Percentiles rank a stretch among this genome's conserved stretches.
Evolutionary conservation across 2,888 invertebrate genomes (phyloP).

Genomic region (Aspidiotus rigidus): DNA sequence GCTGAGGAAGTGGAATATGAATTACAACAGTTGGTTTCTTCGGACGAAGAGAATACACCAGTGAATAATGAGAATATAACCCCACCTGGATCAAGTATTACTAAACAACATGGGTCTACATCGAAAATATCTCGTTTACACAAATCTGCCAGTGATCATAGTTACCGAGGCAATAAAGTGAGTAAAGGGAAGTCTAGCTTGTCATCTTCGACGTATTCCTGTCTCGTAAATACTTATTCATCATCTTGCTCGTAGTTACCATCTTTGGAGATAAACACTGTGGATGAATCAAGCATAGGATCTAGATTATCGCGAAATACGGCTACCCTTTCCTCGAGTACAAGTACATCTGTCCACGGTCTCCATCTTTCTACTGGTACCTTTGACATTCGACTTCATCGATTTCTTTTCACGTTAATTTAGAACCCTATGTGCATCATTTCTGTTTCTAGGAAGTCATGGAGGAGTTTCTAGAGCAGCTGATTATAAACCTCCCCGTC

Average conservation of each 20-base stretch:
- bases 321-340: conserved; percentile 13
- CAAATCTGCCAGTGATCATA: conserved; percentile 31
- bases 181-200: neutral
- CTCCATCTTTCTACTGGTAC: conserved; percentile 20
- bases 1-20: conserved; percentile 44
- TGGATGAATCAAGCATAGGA: conserved; percentile 23
- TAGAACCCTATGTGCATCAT: neutral
- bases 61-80: conserved; percentile 44
- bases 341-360: conserved; percentile 23
- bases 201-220: neutral
- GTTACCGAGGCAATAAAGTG: conserved; percentile 33
- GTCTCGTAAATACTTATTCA: too few relatives aligned
- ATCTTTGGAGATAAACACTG: conserved; percentile 23
- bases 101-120: conserved; percentile 39
- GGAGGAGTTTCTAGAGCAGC: conserved; percentile 30
- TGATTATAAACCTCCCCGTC: conserved; percentile 36
- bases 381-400: neutral
- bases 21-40: conserved; percentile 45
- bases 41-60: conserved; percentile 44
- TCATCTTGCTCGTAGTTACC: conserved; percentile 14
- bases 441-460: conserved; percentile 28
- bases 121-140: conserved; percentile 38
- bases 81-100: conserved; percentile 41
- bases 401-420: neutral
- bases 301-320: conserved; percentile 27